phyloP scores from a whole-genome alignment of 2,888 invertebrate genomes.

The Dorcus hopei region DNA sequence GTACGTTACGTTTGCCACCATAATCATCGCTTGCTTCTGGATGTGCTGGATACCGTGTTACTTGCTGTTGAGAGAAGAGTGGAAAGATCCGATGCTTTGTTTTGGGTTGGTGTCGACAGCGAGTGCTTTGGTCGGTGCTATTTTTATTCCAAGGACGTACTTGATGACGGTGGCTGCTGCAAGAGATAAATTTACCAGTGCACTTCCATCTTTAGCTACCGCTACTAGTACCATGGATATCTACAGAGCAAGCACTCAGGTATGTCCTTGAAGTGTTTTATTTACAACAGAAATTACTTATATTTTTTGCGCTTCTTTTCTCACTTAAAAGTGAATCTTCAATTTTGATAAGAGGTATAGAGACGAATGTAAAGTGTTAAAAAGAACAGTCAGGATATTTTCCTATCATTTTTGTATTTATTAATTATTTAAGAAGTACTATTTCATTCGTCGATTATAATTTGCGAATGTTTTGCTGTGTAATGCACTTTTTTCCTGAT shows the following conservation, averaged over 20 bases:
- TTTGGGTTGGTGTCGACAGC: slow-evolving; percentile 62
- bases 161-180: slow-evolving; percentile 64
- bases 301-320: no score
- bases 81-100: slow-evolving; percentile 59
- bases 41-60: slow-evolving; percentile 58
- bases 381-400: no score
- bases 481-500: no score
- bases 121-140: slow-evolving; percentile 58
- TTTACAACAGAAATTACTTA: neutral
- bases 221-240: slow-evolving; percentile 50
- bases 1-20: slow-evolving; percentile 55
- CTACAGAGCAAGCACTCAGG: slow-evolving; percentile 45
- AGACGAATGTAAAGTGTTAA: no score
- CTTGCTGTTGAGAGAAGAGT: slow-evolving; percentile 51
- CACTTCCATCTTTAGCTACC: slow-evolving; percentile 51
- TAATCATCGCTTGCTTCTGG: slow-evolving; percentile 58
- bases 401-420: no score
- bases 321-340: no score
- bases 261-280: slow-evolving; percentile 21
- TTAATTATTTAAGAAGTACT: no score
- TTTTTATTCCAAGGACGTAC: slow-evolving; percentile 69
- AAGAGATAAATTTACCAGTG: slow-evolving; percentile 57
- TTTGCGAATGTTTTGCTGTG: no score
- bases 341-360: no score
- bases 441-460: no score